Conservation (phyloP, 2,888 invertebrate genomes). For the Cheilosia vulpina region DNA sequence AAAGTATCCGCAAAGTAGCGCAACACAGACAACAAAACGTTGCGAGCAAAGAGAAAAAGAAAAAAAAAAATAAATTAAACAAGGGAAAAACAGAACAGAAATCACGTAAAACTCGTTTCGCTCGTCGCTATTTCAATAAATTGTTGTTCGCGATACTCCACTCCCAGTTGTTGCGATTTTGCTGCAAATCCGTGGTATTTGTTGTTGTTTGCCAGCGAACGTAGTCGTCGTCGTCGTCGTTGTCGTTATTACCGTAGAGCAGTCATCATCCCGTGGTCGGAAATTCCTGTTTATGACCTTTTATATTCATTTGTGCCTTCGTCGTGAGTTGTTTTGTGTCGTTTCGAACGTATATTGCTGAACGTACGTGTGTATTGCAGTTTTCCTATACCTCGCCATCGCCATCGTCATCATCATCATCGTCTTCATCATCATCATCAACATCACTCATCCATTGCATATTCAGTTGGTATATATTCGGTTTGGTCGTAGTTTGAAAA, state of each 20-base stretch:
- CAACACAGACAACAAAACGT: constrained; percentile 33
- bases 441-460: constrained; percentile 23
- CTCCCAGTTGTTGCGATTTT: constrained; percentile 49
- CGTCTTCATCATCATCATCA: constrained; percentile 37
- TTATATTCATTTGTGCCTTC: constrained; percentile 27
- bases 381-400: constrained; percentile 25
- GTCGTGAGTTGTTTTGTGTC: constrained; percentile 37
- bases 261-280: constrained; percentile 53
- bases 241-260: constrained; percentile 19
- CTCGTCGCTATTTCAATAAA: constrained; percentile 64
- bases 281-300: constrained; percentile 74
- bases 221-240: not conserved
- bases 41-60: constrained; percentile 8
- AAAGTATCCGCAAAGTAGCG: constrained; percentile 44
- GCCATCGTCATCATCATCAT: constrained; percentile 31
- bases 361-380: constrained; percentile 24
- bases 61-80: constrained; percentile 13
- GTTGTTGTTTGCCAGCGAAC: constrained; percentile 20
- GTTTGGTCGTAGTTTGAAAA: constrained; percentile 35
- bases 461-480: constrained; percentile 39
- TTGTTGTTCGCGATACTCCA: constrained; percentile 55
- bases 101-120: constrained; percentile 74
- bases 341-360: constrained; percentile 12
- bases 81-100: constrained; percentile 42
- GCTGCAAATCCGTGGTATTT: constrained; percentile 39